Conservation (phyloP, 2,888 invertebrate genomes). For the Macropis europaea region DNA sequence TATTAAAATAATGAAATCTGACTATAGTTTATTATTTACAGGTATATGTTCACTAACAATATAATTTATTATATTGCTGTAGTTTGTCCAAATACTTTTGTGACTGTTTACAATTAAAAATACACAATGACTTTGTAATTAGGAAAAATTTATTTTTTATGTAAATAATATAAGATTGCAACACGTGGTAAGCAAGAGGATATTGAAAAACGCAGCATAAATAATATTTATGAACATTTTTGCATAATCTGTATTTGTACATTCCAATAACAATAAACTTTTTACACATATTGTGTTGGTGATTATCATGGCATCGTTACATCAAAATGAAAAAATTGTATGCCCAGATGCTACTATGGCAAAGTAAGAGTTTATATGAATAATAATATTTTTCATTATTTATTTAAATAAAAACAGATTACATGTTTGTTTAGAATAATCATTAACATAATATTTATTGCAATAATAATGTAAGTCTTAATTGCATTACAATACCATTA, state of each 20-base stretch:
- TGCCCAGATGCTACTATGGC: conserved; percentile 25
- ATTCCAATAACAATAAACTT: not conserved
- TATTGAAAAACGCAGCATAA: not conserved
- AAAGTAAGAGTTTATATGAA: conserved; percentile 55
- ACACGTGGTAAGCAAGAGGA: not conserved
- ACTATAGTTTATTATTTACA: too few species aligned
- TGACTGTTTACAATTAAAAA: not conserved
- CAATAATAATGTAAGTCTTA: not conserved
- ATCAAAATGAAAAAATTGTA: conserved; percentile 53
- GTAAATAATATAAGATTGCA: not conserved
- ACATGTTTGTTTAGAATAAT: not conserved
- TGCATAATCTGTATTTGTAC: conserved; percentile 3
- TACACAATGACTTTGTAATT: not conserved
- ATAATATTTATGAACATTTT: conserved; percentile 6
- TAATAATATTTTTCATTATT: not conserved
- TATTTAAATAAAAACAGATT: not conserved
- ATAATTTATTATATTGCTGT: too few species aligned
- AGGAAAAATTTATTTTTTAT: not conserved
- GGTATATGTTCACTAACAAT: too few species aligned
- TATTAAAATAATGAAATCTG: too few species aligned
- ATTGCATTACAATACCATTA: not conserved
- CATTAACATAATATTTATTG: not conserved
- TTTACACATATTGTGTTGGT: not conserved
- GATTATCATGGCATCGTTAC: conserved; percentile 60
- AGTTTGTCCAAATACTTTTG: too few species aligned